Base-by-base conservation (phyloP, 2,797 vertebrate species). In the Cetoscarus ocellatus region DNA sequence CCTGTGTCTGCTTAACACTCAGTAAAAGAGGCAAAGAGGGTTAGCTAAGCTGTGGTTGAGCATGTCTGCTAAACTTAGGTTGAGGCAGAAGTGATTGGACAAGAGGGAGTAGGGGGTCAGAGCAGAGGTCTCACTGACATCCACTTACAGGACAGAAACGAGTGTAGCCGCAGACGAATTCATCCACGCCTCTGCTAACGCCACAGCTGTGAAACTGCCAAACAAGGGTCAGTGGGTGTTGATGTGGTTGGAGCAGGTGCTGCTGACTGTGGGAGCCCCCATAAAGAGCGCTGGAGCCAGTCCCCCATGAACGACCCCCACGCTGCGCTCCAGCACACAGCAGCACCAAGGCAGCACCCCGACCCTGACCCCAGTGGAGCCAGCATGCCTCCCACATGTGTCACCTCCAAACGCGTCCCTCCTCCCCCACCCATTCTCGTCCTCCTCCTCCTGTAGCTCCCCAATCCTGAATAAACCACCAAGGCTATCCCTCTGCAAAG, bases 161-260 rank as follows among this genome's bases (percentile, higher is more conserved):
- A 54, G 51, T 44, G 83, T 70, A 85, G 89, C 87, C 61, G 12
- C 73, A 82, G 84, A 76, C 79, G 64, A 82, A 88, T 87, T 84
- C 80, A 64, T 84, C 80, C 84, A 88, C 82, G 82, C 80, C 87
- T 49, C 80, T 35, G 67, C 82, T 82, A 88, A 85, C 75, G 50
- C 84, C 80, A 75, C 86, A 91, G 91, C 92, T 90, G 92, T 91
- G 86, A 90, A 92, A 74, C 84, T 91, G 89, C 87, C 90, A 90
- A 85, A 73, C 82, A n/a, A 73, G 79, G 86, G 90, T 89, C 90
- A 92, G 61, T 85, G 85, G 85, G 90, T 89, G 88, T 91, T 92
- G 91, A 93, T 87, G 89, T 89, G 87, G 87, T 82, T 65, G 13
- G 84, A 92, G 88, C 93, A 93, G 91, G 91, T 94, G 93, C 87